Base-by-base conservation (phyloP, 2,113 vertebrate genomes). In the Gorsachius goisagi region DNA sequence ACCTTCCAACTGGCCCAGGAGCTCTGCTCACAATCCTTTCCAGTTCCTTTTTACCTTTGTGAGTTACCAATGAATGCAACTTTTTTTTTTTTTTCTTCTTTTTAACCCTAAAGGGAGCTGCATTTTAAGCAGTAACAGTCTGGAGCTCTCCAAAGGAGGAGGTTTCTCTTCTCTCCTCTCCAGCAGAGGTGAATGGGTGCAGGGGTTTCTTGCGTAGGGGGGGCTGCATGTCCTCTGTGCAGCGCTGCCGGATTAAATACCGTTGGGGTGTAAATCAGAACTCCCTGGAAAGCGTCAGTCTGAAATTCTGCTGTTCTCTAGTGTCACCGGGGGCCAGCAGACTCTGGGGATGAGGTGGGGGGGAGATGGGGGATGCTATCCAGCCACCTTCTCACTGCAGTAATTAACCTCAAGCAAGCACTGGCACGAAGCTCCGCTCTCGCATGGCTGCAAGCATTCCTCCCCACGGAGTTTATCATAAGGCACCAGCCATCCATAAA, bases 381-480 rank as follows among this genome's bases (percentile, higher is more conserved):
- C 89, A 95, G 63, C 59, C 90, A 93, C 73, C 79, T 64, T 26
- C 85, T 41, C 66, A 11, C 75, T 22, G 81, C 73, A 69, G 53
- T 44, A n/a, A 92, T 88, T 80, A 69, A 94, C 88, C 79, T 37
- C 72, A 2, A 83, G 92, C 96, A 97, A 91, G 96, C 80, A 45
- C 78, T 66, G 81, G 84, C 96, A 97, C 1, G 80, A 95, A 94
- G 60, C 87, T 84, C 33, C 84, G 87, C 88, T 94, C 81, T 86
- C 49, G 90, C 92, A 91, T 24, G 94, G 92, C 88, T 73, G 64
- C 66, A 19, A 91, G 56, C 94, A 86, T 96, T 97, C 97, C 95
- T 96, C 89, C 69, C 76, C 64, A 12, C 15, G 6, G 47, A 92
- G 90, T 94, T 93, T 95, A 96, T 87, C 72, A 75, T 30, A 56